Evolutionary conservation across 2,888 invertebrate genomes (phyloP).

Genomic region (Xestobium rufovillosum): DNA sequence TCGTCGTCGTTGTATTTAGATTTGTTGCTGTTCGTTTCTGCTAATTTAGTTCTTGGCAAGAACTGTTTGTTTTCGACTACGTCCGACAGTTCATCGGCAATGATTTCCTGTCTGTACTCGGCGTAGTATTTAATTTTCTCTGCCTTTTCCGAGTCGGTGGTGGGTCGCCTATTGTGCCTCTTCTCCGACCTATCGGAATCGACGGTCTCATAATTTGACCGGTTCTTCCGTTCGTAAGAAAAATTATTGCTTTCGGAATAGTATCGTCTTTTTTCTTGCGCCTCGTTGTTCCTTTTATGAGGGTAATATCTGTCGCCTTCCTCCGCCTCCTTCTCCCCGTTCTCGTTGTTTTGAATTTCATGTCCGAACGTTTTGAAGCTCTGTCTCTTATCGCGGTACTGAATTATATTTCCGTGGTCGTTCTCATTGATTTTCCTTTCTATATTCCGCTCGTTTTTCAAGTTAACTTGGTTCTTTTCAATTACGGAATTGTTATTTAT

Average conservation of each 20-base stretch:
- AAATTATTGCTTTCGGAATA: slow-evolving; percentile 29
- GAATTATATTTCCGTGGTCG: slow-evolving; percentile 33
- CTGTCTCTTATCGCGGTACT: slow-evolving; percentile 31
- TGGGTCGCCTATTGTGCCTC: slow-evolving; percentile 21
- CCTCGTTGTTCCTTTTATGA: slow-evolving; percentile 24
- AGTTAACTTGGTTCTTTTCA: slow-evolving; percentile 31
- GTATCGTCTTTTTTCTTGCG: slow-evolving; percentile 32
- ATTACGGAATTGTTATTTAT: slow-evolving; percentile 24
- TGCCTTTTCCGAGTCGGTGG: slow-evolving; percentile 29
- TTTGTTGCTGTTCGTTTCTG: slow-evolving; percentile 48
- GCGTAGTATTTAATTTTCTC: slow-evolving; percentile 35
- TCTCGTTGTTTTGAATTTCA: slow-evolving; percentile 33
- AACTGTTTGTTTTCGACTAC: slow-evolving; percentile 48
- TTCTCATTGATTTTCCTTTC: slow-evolving; percentile 27
- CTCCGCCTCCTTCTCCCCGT: slow-evolving; percentile 35
- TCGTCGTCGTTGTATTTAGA: slow-evolving; percentile 38
- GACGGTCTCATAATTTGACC: slow-evolving; percentile 22
- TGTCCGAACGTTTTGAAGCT: slow-evolving; percentile 39
- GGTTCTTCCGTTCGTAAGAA: slow-evolving; percentile 21
- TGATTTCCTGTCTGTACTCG: too few relatives aligned
- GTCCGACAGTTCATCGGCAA: slow-evolving; percentile 39
- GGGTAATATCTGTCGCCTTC: slow-evolving; percentile 30
- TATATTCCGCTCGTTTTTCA: slow-evolving; percentile 25
- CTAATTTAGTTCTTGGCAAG: slow-evolving; percentile 62
- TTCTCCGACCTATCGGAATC: slow-evolving; percentile 14